Evolutionary conservation across 2,797 vertebrate genomes (phyloP).

Genomic region (Crax fasciolata): DNA sequence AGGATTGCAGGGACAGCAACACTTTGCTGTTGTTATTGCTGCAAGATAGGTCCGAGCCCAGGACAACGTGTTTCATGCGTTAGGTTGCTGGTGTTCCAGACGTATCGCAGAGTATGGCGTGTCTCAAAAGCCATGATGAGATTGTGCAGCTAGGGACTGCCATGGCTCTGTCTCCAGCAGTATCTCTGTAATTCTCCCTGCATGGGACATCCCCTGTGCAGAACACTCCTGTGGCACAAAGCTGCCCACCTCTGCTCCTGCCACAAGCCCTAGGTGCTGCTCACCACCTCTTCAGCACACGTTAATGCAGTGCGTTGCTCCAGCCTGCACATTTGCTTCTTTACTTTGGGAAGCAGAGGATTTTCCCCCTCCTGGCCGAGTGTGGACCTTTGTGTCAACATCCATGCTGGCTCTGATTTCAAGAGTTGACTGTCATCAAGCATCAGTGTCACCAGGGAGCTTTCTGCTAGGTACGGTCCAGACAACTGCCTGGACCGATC

Average conservation of each 20-base stretch:
- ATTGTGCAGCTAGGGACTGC: neutral
- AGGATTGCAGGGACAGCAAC: neutral
- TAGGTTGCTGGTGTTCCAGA: slow-evolving; percentile 2
- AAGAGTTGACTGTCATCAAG: slow-evolving; percentile 66
- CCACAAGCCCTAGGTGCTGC: neutral
- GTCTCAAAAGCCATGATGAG: neutral
- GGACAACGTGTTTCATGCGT: fast-evolving
- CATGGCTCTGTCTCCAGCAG: neutral
- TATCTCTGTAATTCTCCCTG: neutral
- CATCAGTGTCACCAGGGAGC: slow-evolving; percentile 42
- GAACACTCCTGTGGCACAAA: neutral
- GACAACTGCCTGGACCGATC: slow-evolving; percentile 10
- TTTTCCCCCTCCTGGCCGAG: neutral
- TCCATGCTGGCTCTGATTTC: slow-evolving; percentile 48
- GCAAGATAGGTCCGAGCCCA: neutral
- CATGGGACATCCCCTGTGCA: neutral
- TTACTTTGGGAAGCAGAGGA: neutral
- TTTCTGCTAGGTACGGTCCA: slow-evolving; percentile 58
- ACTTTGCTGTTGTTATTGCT: neutral
- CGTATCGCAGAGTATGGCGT: fast-evolving
- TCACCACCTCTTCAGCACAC: neutral
- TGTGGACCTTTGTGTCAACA: slow-evolving; percentile 42
- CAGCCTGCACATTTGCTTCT: neutral
- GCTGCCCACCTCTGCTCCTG: neutral
- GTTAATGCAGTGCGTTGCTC: neutral